Percentiles rank a stretch among this genome's conserved stretches.
phyloP scores from a whole-genome alignment of 2,888 invertebrate species.

The Calliphora vomitoria region DNA sequence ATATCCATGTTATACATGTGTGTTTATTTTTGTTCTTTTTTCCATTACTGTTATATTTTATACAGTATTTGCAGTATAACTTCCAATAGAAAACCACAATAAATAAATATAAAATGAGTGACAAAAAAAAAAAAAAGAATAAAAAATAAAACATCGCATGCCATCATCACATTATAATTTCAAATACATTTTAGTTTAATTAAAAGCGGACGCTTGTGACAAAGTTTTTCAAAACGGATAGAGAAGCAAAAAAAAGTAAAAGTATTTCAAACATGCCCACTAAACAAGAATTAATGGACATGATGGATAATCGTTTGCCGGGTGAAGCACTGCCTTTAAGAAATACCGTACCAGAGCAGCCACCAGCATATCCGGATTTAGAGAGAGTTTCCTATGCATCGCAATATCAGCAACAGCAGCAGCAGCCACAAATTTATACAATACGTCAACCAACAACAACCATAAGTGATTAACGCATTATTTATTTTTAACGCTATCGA shows the following conservation, averaged over 20 bases:
- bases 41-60: not conserved
- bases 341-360: not conserved
- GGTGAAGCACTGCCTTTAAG: constrained; percentile 58
- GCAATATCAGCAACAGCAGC: constrained; percentile 7
- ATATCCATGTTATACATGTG: not conserved
- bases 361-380: constrained; percentile 63
- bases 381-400: not conserved
- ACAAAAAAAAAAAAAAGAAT: constrained; percentile 13
- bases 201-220: constrained; percentile 17
- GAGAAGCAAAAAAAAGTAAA: not conserved
- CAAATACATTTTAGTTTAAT: constrained; percentile 47
- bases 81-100: constrained; percentile 39
- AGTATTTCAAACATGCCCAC: constrained; percentile 54
- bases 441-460: constrained; percentile 45
- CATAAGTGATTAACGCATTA: constrained; percentile 50
- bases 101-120: no score
- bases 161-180: constrained; percentile 36
- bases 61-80: constrained; percentile 6
- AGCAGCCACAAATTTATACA: constrained; percentile 30
- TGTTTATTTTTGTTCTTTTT: not conserved
- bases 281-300: constrained; percentile 65
- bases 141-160: constrained; percentile 45
- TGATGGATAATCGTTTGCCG: constrained; percentile 70
- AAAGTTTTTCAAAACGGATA: not conserved
- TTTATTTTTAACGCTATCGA: not conserved